Conservation (phyloP, 2,113 vertebrate genomes). For the Cyrtonyx montezumae region DNA sequence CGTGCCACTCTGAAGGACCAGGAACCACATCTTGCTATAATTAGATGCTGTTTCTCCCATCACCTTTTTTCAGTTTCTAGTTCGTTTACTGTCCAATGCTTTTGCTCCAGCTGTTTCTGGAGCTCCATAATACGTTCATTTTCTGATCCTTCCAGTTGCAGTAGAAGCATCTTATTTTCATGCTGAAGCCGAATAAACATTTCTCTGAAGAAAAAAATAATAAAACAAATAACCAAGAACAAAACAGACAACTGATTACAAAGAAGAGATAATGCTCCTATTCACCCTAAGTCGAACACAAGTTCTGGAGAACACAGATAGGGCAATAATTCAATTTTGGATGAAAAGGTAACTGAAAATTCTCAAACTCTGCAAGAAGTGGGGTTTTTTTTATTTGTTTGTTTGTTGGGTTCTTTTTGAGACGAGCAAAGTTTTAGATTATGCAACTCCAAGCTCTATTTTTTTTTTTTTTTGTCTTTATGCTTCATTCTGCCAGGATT, state of each 20-base stretch:
- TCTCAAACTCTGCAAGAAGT: neutral
- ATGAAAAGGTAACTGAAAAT: neutral
- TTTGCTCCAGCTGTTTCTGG: slow-evolving; percentile 88
- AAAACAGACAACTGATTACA: neutral
- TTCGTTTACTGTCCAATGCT: slow-evolving; percentile 85
- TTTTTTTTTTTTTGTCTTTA: neutral
- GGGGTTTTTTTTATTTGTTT: too few species aligned
- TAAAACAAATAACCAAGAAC: neutral
- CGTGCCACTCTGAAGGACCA: neutral
- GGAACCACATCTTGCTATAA: neutral
- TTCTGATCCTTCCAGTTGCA: slow-evolving; percentile 92
- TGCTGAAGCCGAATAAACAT: slow-evolving; percentile 95
- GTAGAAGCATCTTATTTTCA: slow-evolving; percentile 95
- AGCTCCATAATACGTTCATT: slow-evolving; percentile 87
- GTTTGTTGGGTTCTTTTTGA: neutral
- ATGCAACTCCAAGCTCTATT: neutral
- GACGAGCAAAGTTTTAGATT: neutral
- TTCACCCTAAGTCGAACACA: neutral
- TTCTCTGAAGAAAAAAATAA: slow-evolving; percentile 77
- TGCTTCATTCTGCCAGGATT: neutral
- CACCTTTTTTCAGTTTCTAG: slow-evolving; percentile 92
- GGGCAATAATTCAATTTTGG: neutral
- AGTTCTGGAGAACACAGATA: neutral
- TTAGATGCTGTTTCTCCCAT: neutral
- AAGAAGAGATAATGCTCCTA: neutral